phyloP scores from a whole-genome alignment of 2,113 vertebrate species.

The Merops nubicus region DNA sequence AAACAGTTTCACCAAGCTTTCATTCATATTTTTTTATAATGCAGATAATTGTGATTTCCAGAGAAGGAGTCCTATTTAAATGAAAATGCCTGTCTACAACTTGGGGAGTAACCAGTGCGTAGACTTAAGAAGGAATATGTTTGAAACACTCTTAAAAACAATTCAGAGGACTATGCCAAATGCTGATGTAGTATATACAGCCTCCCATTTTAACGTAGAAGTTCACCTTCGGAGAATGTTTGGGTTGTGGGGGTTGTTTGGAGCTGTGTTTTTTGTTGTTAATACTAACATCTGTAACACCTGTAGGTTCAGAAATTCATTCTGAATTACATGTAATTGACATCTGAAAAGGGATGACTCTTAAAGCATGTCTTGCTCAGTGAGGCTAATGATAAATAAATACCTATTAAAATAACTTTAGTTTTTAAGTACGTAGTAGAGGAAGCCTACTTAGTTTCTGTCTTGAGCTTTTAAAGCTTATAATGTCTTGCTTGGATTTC shows the following conservation, averaged over 20 bases:
- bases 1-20: not conserved
- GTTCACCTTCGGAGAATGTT: not conserved
- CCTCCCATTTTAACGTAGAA: not conserved
- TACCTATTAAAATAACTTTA: not conserved
- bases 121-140: not conserved
- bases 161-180: not conserved
- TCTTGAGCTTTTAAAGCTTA: not conserved
- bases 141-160: not conserved
- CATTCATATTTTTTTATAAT: not conserved
- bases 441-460: not conserved
- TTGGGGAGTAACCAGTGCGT: not conserved
- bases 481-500: not conserved
- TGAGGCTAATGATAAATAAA: not conserved
- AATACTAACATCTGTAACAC: not conserved
- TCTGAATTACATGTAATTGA: not conserved
- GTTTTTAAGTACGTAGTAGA: not conserved
- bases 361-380: not conserved
- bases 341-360: not conserved
- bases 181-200: not conserved
- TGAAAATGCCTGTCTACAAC: not conserved
- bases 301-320: not conserved
- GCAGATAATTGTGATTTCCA: not conserved
- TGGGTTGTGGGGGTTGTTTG: not conserved
- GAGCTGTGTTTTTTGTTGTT: not conserved
- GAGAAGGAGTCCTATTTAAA: not conserved